Evolutionary conservation across 2,888 invertebrate species (phyloP).

Genomic region (Volucella zonaria): DNA sequence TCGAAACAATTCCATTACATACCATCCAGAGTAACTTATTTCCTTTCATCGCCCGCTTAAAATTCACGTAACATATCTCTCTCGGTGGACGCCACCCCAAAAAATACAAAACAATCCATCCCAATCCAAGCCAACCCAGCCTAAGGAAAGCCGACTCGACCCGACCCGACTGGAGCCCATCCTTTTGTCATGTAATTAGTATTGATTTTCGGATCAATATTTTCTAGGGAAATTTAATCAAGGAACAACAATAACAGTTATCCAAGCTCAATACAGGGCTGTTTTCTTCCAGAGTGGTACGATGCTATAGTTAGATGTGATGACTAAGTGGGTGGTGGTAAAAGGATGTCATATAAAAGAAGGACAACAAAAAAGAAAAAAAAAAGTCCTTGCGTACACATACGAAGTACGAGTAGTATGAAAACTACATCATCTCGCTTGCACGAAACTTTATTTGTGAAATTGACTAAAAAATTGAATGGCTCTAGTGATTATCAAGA

Average conservation of each 20-base stretch:
- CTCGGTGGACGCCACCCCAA: background rate
- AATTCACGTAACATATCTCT: constrained; percentile 62
- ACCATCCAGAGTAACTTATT: constrained; percentile 1
- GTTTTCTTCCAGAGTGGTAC: constrained; percentile 16
- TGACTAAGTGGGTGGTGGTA: constrained; percentile 19
- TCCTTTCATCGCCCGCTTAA: constrained; percentile 38
- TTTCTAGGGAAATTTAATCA: constrained; percentile 80
- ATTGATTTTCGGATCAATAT: constrained; percentile 81
- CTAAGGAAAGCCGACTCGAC: constrained; percentile 1
- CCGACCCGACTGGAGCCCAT: constrained; percentile 25
- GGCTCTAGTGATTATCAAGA: constrained; percentile 57
- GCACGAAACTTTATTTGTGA: constrained; percentile 35
- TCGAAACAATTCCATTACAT: constrained; percentile 56
- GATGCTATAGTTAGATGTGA: constrained; percentile 26
- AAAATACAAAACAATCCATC: constrained; percentile 11
- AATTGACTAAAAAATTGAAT: constrained; percentile 27
- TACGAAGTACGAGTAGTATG: constrained; percentile 14
- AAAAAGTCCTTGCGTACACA: background rate
- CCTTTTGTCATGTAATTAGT: constrained; percentile 76
- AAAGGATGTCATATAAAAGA: constrained; percentile 42
- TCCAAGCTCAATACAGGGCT: constrained; percentile 40
- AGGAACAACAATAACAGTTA: constrained; percentile 66
- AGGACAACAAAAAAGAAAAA: background rate
- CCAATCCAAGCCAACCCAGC: background rate
- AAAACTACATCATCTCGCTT: constrained; percentile 11